These are phyloP conservation scores for Myiagra hebetior DNA, from an alignment of 2,113 vertebrate genomes.

Conservation along the genomic window DNA sequence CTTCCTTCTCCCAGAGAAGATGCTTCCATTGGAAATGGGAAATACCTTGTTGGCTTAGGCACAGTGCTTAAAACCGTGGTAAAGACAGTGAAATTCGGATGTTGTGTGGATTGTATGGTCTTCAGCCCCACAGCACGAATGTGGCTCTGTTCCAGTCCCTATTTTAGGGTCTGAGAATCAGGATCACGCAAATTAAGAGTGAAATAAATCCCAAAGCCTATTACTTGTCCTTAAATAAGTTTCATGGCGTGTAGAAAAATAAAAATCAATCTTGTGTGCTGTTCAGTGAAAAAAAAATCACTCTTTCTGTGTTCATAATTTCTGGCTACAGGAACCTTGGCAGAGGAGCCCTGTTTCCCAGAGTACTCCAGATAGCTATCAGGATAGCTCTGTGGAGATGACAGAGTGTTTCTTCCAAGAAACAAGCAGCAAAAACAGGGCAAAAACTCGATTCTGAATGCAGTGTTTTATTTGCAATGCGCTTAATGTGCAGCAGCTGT, in stretches of 20 bases:
- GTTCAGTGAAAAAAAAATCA: neutral
- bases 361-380: neutral
- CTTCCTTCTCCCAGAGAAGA: neutral
- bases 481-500: neutral
- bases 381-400: neutral
- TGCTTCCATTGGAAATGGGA: neutral
- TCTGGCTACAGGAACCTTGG: neutral
- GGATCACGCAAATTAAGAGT: neutral
- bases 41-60: neutral
- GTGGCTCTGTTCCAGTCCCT: neutral
- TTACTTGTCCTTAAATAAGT: neutral
- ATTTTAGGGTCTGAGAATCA: neutral
- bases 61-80: neutral
- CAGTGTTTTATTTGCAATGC: neutral
- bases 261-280: neutral
- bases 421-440: neutral
- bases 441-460: neutral
- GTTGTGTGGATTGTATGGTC: neutral
- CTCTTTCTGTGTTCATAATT: neutral
- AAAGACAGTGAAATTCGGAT: neutral
- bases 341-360: neutral
- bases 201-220: neutral
- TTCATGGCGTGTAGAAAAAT: neutral
- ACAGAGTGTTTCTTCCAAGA: neutral
- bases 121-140: neutral